These are phyloP conservation scores for Limosa lapponica DNA, from an alignment of 2,797 vertebrate species.

Conservation along the genomic window DNA sequence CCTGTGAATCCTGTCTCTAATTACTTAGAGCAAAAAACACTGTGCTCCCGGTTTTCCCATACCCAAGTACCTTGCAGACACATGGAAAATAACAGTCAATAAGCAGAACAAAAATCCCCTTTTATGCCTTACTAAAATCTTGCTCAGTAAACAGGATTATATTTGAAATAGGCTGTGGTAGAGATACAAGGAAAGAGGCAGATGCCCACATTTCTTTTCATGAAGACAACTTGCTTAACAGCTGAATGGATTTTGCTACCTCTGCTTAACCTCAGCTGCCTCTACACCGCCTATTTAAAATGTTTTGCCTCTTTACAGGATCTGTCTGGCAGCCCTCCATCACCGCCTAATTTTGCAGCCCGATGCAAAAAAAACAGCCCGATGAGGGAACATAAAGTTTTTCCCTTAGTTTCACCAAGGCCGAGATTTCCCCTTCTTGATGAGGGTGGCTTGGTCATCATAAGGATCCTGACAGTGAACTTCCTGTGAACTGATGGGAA, in stretches of 20 bases:
- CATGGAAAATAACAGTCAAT: neutral
- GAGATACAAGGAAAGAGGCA: neutral
- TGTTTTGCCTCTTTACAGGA: neutral
- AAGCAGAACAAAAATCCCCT: neutral
- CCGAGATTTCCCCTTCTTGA: neutral
- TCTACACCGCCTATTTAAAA: neutral
- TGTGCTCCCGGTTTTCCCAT: neutral
- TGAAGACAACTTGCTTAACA: neutral
- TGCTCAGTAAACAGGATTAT: neutral
- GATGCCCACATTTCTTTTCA: neutral
- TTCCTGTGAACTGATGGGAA: slow-evolving; percentile 39
- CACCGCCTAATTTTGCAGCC: slow-evolving; percentile 20
- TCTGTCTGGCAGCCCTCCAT: neutral
- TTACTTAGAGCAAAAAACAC: slow-evolving; percentile 34
- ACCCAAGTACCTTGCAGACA: neutral
- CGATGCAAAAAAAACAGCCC: too few relatives aligned
- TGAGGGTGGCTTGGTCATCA: neutral
- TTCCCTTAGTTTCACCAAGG: neutral
- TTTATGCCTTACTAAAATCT: slow-evolving; percentile 6
- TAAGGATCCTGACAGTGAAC: neutral
- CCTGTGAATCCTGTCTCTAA: slow-evolving; percentile 68
- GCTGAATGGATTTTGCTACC: neutral
- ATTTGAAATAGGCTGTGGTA: neutral
- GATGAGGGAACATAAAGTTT: neutral
- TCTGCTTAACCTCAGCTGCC: neutral